Conservation (phyloP, 1,140 invertebrate species). For the Sipha flava region DNA sequence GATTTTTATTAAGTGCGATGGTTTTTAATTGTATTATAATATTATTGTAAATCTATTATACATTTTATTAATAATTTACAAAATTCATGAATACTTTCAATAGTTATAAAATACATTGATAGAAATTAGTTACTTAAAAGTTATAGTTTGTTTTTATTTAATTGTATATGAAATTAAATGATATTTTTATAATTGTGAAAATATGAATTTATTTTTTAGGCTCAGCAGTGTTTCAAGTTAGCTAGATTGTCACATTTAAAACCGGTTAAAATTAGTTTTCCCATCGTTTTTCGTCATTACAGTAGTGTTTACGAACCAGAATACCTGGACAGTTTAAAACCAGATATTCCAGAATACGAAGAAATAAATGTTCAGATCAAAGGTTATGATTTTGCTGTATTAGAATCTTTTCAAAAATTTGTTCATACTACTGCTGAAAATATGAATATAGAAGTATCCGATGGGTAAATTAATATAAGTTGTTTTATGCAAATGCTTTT, state of each 20-base stretch:
- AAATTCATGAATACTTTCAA: too few species aligned
- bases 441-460: conserved; percentile 66
- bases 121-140: too few species aligned
- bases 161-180: background rate
- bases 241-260: background rate
- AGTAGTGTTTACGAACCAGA: conserved; percentile 36
- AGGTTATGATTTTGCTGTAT: conserved; percentile 68
- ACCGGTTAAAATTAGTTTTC: background rate
- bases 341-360: conserved; percentile 37
- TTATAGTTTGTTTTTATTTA: too few species aligned
- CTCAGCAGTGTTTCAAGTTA: background rate
- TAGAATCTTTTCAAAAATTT: conserved; percentile 71
- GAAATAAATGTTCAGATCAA: conserved; percentile 66
- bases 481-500: background rate
- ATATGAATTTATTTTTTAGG: background rate
- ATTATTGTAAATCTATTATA: too few species aligned
- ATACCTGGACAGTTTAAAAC: conserved; percentile 37
- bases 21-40: too few species aligned
- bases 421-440: conserved; percentile 61
- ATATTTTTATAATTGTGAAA: background rate
- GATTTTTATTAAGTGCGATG: too few species aligned
- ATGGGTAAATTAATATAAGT: conserved; percentile 50
- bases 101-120: too few species aligned
- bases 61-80: too few species aligned
- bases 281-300: background rate